These are phyloP conservation scores for Saturnia japonica DNA, from an alignment of 2,888 invertebrate genomes.

Conservation along the genomic window DNA sequence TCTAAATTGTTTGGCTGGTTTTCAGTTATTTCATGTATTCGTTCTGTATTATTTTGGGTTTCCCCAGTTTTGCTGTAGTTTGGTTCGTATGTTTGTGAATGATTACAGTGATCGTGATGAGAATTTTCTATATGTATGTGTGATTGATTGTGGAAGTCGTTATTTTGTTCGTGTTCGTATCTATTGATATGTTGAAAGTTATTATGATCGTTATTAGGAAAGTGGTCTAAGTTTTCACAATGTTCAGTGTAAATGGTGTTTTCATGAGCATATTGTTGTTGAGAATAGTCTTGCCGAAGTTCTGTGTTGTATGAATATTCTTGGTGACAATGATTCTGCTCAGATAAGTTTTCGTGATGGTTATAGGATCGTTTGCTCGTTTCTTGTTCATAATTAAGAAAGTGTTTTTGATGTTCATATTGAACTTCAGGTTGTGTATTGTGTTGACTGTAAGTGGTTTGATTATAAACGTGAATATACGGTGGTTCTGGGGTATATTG, in stretches of 20 bases:
- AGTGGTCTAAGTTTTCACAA: slow-evolving; percentile 2
- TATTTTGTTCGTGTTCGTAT: slow-evolving; percentile 4
- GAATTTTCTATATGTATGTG: slow-evolving; percentile 18
- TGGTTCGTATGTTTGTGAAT: slow-evolving; percentile 29
- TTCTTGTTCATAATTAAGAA: not conserved
- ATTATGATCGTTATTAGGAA: slow-evolving; percentile 21
- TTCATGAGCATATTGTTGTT: slow-evolving; percentile 17
- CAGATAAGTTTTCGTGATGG: not conserved
- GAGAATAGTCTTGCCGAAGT: slow-evolving; percentile 19
- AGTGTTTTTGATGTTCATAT: not conserved
- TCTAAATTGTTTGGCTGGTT: slow-evolving; percentile 26
- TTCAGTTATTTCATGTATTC: slow-evolving; percentile 16
- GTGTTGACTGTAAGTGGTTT: slow-evolving; percentile 30
- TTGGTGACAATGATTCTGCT: slow-evolving; percentile 9
- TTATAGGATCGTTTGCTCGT: not conserved
- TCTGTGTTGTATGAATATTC: slow-evolving; percentile 16
- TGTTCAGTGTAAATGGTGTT: not conserved
- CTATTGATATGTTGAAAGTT: slow-evolving; percentile 4
- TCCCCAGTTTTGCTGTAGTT: slow-evolving; percentile 28
- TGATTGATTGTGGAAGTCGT: slow-evolving; percentile 12
- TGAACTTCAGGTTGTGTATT: not conserved
- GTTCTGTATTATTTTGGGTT: slow-evolving; percentile 26
- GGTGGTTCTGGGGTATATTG: slow-evolving; percentile 18
- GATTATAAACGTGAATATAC: slow-evolving; percentile 19
- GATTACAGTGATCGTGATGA: slow-evolving; percentile 29